phyloP scores from a whole-genome alignment of 2,113 vertebrate species.

The Channa argus region DNA sequence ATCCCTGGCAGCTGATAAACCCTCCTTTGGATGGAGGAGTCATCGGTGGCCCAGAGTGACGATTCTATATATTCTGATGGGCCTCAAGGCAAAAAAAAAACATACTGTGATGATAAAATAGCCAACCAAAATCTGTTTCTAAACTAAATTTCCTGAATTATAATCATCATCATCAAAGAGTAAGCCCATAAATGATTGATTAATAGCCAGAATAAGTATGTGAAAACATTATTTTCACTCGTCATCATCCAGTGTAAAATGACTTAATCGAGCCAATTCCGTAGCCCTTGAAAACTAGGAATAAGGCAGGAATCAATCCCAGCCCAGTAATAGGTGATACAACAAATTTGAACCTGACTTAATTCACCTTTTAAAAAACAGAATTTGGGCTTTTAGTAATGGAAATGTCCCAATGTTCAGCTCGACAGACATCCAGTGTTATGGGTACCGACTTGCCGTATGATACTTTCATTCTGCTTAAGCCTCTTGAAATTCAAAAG shows the following conservation, averaged over 20 bases:
- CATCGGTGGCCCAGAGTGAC: too few relatives aligned
- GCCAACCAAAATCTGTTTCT: too few relatives aligned
- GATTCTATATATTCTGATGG: too few relatives aligned
- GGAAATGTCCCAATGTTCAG: not conserved
- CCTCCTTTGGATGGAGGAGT: not conserved
- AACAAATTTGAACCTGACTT: not conserved
- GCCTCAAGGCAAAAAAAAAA: not conserved
- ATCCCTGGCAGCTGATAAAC: not conserved
- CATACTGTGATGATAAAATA: not conserved
- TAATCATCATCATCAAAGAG: too few relatives aligned
- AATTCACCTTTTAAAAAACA: not conserved
- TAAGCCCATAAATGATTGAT: too few relatives aligned
- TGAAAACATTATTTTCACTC: too few relatives aligned
- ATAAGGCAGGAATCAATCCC: not conserved
- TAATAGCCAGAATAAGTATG: too few relatives aligned
- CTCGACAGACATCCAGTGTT: not conserved
- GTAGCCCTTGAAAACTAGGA: too few relatives aligned
- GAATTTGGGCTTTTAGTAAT: not conserved
- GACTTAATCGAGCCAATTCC: too few relatives aligned
- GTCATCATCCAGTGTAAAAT: too few relatives aligned
- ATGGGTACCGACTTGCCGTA: not conserved
- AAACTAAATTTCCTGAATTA: not conserved
- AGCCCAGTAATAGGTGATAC: not conserved
- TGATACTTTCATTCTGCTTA: not conserved
- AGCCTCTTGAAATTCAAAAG: not conserved